Base-by-base conservation (phyloP, 1,140 invertebrate species). In the Trichoplusia ni region DNA sequence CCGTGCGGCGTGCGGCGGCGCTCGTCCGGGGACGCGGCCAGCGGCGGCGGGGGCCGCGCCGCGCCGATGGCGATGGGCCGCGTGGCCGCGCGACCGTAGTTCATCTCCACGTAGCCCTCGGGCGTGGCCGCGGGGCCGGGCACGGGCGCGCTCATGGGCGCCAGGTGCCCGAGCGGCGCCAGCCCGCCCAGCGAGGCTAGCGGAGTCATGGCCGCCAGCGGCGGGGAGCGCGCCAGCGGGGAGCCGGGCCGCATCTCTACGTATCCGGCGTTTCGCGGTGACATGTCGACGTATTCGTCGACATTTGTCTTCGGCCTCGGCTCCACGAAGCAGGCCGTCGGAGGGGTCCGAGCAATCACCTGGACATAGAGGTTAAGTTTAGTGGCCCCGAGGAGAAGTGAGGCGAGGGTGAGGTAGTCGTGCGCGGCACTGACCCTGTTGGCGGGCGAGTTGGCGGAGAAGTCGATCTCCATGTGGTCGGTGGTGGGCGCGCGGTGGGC, bases 381-480 rank as follows among this genome's bases (percentile, higher is more conserved):
- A 23, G n/a, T n/a, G n/a, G n/a, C n/a, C n/a, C n/a, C n/a, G n/a
- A n/a, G n/a, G n/a, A n/a, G n/a, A n/a, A n/a, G n/a, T n/a, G n/a
- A n/a, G n/a, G n/a, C n/a, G n/a, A n/a, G n/a, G n/a, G n/a, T n/a
- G n/a, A n/a, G n/a, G n/a, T n/a, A n/a, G n/a, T n/a, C n/a, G n/a
- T n/a, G 2, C 1, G 6, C 13, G 5, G 14, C 2, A 49, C 31
- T 44, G 14, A 75, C 73, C 68, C 74, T 75, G 25, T 73, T 60
- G 27, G 76, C 60, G 0, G 76, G 80, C 13, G 81, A 91, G 64
- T 91, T 91, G 72, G 91, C 91, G 0, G 93, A 93, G 75, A 96
- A 96, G 82, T 96, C 95, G 54, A 96, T 92, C 84, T 95, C 95
- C 95, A 96, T 95, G 37, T 95, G 91, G 86, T 96, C 95, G 53